Base-by-base conservation (phyloP, 2,888 invertebrate genomes). In the Drepanosiphum platanoidis region DNA sequence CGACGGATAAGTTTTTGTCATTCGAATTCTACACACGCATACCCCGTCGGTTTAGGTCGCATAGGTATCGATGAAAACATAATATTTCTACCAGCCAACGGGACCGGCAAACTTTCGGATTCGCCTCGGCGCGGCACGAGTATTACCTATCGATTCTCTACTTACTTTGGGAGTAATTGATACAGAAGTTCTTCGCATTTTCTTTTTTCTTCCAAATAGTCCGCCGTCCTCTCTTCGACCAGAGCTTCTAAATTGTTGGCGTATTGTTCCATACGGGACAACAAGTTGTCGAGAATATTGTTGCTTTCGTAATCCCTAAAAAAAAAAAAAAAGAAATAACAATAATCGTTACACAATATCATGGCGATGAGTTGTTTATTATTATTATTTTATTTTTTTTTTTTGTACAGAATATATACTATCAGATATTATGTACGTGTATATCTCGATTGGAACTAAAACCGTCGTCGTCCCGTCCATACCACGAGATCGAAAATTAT, bases 181-280 rank as follows among this genome's bases (percentile, higher is more conserved):
- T 99, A 98, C 0, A 99, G 92, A 7, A 99, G 91, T 88, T 98
- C 97, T 90, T 99, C 99, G 88, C 98, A 99, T 91, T 97, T 98
- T 88, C 97, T 94, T 91, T 99, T 99, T 91, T 99, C 98, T 89
- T 98, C 98, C 88, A 98, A 92, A 90, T 98, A 99, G 90, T 98
- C 98, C 86, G 96, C 95, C 0, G 99, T 99, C 88, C 99, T 92
- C 90, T 99, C 98, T 89, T 97, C 97, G 36, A 99, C 99, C 88
- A 98, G 92, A 68, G 94, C 94, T 91, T 99, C 99, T 90, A 99
- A 93, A 90, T 99, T 99, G 91, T 97, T 98, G 58, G 99, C 99
- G 89, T 99, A 99, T 90, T 98, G 97, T 90, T 99, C 99, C 99
- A 99, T 99, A 88, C 99, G 95, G 86, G 96, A 96, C 78, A 97